A percentile compares a stretch with the other conserved stretches of the same genome.
Conservation (phyloP, 2,797 vertebrate genomes). For the Anguilla anguilla region DNA sequence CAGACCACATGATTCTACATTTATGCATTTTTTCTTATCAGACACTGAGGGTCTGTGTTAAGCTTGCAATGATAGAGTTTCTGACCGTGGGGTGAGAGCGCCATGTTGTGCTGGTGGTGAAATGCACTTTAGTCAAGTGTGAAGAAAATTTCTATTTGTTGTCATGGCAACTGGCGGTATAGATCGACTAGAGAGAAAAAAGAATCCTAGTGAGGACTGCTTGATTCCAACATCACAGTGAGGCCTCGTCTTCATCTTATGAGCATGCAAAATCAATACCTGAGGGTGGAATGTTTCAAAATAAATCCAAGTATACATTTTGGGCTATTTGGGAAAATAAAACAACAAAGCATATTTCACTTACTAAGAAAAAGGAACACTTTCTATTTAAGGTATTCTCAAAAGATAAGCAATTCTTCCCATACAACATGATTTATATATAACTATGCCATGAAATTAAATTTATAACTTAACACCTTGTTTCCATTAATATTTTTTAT, state of each 20-base stretch:
- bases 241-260: not conserved
- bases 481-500: no score
- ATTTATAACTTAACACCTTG: no score
- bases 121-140: conserved; percentile 54
- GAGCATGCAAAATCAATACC: conserved; percentile 1
- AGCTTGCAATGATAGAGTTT: not conserved
- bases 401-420: not conserved
- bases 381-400: not conserved
- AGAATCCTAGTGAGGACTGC: conserved; percentile 21
- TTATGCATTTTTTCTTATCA: not conserved
- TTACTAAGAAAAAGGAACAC: not conserved
- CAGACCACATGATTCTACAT: not conserved
- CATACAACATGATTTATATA: not conserved
- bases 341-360: not conserved
- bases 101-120: conserved; percentile 48
- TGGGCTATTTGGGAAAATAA: conserved; percentile 23
- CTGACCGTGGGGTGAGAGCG: conserved; percentile 33
- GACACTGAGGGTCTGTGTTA: not conserved
- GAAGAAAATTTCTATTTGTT: conserved; percentile 62
- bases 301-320: conserved; percentile 24
- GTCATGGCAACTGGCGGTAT: conserved; percentile 61
- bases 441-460: not conserved
- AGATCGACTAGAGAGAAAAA: conserved; percentile 48
- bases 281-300: conserved; percentile 12
- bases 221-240: conserved; percentile 20